Evolutionary conservation across 1,140 invertebrate species (phyloP).

Genomic region (Drosophila grimshawi): DNA sequence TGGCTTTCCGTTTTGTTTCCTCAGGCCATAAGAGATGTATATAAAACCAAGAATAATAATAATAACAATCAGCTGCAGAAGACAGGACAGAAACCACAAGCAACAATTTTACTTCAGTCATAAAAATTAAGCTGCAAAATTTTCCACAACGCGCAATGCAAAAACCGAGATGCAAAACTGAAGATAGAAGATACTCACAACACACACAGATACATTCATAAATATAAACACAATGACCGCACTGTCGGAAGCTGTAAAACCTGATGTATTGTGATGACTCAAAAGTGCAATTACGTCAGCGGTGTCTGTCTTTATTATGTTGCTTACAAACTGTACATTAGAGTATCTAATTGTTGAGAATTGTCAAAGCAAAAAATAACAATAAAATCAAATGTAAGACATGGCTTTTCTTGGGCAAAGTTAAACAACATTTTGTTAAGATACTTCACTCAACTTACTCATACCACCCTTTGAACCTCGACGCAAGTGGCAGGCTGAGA

Average conservation of each 20-base stretch:
- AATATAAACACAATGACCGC: slow-evolving; percentile 18
- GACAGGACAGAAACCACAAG: slow-evolving; percentile 61
- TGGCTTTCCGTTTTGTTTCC: slow-evolving; percentile 59
- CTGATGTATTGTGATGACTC: slow-evolving; percentile 61
- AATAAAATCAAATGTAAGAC: not conserved
- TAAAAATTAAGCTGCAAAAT: slow-evolving; percentile 79
- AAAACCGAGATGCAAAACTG: slow-evolving; percentile 37
- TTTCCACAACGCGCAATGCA: slow-evolving; percentile 28
- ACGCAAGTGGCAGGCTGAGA: not conserved
- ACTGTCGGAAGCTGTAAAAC: slow-evolving; percentile 71
- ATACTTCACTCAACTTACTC: slow-evolving; percentile 1
- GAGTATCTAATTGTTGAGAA: slow-evolving; percentile 56
- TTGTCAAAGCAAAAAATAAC: slow-evolving; percentile 6
- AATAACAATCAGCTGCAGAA: slow-evolving; percentile 49
- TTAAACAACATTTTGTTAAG: not conserved
- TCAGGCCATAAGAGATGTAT: slow-evolving; percentile 1
- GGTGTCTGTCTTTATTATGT: slow-evolving; percentile 55
- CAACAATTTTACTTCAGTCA: slow-evolving; percentile 52
- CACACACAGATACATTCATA: slow-evolving; percentile 14
- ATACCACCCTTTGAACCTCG: slow-evolving; percentile 28
- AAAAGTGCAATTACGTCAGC: slow-evolving; percentile 74
- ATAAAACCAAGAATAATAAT: slow-evolving; percentile 57
- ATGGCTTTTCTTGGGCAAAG: not conserved
- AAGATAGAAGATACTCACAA: slow-evolving; percentile 49
- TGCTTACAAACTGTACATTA: slow-evolving; percentile 73